phyloP scores from a whole-genome alignment of 2,113 vertebrate genomes.

The Cromileptes altivelis region DNA sequence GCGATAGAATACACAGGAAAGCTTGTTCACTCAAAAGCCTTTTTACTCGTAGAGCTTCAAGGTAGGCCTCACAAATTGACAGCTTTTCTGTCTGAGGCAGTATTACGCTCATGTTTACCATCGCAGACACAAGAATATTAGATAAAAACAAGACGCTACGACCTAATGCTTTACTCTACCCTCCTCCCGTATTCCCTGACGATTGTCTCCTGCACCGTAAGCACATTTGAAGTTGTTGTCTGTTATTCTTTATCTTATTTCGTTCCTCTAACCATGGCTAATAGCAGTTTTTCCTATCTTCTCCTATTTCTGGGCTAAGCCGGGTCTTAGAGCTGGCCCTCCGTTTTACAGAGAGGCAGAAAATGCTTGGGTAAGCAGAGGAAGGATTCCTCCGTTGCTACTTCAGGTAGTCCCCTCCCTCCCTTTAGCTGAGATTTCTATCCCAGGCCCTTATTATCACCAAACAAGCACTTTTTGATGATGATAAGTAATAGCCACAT shows the following conservation, averaged over 20 bases:
- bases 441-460: slow-evolving; percentile 83
- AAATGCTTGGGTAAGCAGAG: slow-evolving; percentile 81
- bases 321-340: slow-evolving; percentile 75
- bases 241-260: slow-evolving; percentile 77
- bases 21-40: slow-evolving; percentile 25
- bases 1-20: slow-evolving; percentile 38
- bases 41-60: slow-evolving; percentile 44
- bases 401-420: slow-evolving; percentile 79
- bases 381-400: slow-evolving; percentile 77
- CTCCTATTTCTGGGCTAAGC: slow-evolving; percentile 79
- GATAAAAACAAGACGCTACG: slow-evolving; percentile 49
- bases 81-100: slow-evolving; percentile 26
- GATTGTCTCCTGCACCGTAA: slow-evolving; percentile 72
- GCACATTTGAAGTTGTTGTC: slow-evolving; percentile 78
- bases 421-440: slow-evolving; percentile 80
- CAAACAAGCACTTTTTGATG: slow-evolving; percentile 86
- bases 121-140: slow-evolving; percentile 34
- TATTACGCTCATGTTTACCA: slow-evolving; percentile 51
- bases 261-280: slow-evolving; percentile 73
- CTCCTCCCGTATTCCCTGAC: slow-evolving; percentile 27
- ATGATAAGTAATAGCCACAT: slow-evolving; percentile 85
- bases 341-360: slow-evolving; percentile 67
- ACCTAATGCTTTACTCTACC: slow-evolving; percentile 36
- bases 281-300: slow-evolving; percentile 77
- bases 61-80: slow-evolving; percentile 30